A percentile compares a stretch with the other conserved stretches of the same genome.
phyloP scores from a whole-genome alignment of 2,113 vertebrate species.

The Acinonyx jubatus region DNA sequence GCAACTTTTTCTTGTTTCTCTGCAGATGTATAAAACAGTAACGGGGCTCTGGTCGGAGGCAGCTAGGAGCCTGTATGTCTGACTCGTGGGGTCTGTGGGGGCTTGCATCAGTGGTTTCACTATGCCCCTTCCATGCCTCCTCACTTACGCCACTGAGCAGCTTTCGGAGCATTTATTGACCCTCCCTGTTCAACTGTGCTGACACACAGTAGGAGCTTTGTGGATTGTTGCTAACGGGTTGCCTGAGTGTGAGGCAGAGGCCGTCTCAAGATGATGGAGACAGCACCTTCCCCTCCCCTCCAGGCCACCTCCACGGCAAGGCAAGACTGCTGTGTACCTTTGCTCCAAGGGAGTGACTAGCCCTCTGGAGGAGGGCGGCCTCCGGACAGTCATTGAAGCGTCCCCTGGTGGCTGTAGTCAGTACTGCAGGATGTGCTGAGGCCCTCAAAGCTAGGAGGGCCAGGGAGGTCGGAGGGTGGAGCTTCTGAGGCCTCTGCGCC shows the following conservation, averaged over 20 bases:
- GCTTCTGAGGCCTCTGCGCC: not conserved
- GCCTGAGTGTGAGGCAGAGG: not conserved
- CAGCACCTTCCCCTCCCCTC: not conserved
- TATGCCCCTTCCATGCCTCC: rapidly evolving
- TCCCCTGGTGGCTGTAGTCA: not conserved
- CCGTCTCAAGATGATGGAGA: not conserved
- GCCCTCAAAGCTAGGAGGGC: not conserved
- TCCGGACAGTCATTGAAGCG: not conserved
- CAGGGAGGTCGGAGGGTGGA: rapidly evolving
- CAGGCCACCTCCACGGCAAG: not conserved
- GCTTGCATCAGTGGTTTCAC: not conserved
- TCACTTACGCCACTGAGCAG: not conserved
- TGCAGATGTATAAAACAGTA: not conserved
- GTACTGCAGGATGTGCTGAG: not conserved
- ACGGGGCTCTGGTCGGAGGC: not conserved
- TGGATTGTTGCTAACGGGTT: not conserved
- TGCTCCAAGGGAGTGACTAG: not conserved
- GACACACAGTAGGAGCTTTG: not conserved
- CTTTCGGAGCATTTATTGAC: not conserved
- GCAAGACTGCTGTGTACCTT: not conserved
- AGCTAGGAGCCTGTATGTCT: not conserved
- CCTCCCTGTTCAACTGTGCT: not conserved
- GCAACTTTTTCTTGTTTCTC: not conserved
- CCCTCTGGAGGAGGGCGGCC: too few species aligned
- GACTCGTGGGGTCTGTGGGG: not conserved